Base-by-base conservation (phyloP, 2,888 invertebrate genomes). In the Napeogenes sylphis region DNA sequence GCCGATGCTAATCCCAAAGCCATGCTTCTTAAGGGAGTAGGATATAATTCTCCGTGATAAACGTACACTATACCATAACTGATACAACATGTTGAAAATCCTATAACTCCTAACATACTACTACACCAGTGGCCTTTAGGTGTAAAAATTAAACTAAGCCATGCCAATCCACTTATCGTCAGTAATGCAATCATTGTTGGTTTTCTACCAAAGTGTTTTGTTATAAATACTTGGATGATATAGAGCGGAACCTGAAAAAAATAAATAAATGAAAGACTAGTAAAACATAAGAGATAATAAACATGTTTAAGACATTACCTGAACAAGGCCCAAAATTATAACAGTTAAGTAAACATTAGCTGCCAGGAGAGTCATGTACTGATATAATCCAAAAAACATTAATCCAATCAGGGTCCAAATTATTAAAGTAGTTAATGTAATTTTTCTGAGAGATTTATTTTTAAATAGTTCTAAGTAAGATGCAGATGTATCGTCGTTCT, bases 21-120 rank as follows among this genome's bases (percentile, higher is more conserved):
- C 83, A 83, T 85, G 46, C 78, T 83, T 33, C 85, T 78, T 45
- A 85, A 68, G 12, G 79, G 72, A 0, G 85, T 85, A 4, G 85
- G 84, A 64, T 78, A 85, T n/a, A 84, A 62, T 61, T 85, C 85
- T 6, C 79, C 77, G 0, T 73, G 75, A 45, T 77, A 78, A 10
- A 84, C 69, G 61, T 80, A 82, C 1, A 77, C 55, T 0, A 81
- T 63, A 10, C 70, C 56, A 33, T 79, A 83, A 0, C 71, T 71
- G 0, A 72, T 57, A 21, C 65, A 74, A 0, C 72, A 59, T 2
- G 74, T 70, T 21, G 70, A 59, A 0, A 75, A 71, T 6, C 79
- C 83, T 2, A 79, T 58, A 0, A 78, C 62, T 4, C 78, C 81
- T 0, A 80, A 60, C 3, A 73, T 13, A 0, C 73, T 71, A 4